Conservation (phyloP, 2,888 invertebrate genomes). For the Polyploca ridens region DNA sequence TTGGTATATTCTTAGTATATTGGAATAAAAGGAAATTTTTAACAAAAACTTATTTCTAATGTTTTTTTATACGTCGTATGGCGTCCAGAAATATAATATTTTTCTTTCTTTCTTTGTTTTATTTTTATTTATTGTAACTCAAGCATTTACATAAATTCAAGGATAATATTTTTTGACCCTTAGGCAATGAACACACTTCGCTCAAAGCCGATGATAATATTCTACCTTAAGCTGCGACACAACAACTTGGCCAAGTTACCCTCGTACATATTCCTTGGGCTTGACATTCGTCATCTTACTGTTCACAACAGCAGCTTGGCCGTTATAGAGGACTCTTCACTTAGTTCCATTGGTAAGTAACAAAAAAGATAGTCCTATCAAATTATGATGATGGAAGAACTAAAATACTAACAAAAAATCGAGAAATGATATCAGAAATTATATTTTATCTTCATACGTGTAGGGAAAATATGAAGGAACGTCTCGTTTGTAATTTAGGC, state of each 20-base stretch:
- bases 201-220: slow-evolving; percentile 91
- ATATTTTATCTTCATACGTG: no score
- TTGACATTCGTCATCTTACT: slow-evolving; percentile 94
- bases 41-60: no score
- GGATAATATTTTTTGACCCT: background rate
- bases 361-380: background rate
- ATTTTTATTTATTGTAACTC: no score
- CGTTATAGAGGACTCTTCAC: slow-evolving; percentile 93
- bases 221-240: slow-evolving; percentile 94
- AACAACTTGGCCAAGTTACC: slow-evolving; percentile 93
- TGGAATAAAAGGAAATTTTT: no score
- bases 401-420: no score
- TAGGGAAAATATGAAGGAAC: no score
- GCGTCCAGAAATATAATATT: no score
- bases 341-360: slow-evolving; percentile 92
- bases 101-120: no score
- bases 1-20: no score
- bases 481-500: no score
- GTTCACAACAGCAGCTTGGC: slow-evolving; percentile 95
- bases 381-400: background rate
- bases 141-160: background rate
- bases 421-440: no score
- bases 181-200: slow-evolving; percentile 93
- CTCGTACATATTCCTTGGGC: slow-evolving; percentile 93
- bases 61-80: no score